Conservation (phyloP, 2,888 invertebrate species). For the Melikaiella ostensackeni region DNA sequence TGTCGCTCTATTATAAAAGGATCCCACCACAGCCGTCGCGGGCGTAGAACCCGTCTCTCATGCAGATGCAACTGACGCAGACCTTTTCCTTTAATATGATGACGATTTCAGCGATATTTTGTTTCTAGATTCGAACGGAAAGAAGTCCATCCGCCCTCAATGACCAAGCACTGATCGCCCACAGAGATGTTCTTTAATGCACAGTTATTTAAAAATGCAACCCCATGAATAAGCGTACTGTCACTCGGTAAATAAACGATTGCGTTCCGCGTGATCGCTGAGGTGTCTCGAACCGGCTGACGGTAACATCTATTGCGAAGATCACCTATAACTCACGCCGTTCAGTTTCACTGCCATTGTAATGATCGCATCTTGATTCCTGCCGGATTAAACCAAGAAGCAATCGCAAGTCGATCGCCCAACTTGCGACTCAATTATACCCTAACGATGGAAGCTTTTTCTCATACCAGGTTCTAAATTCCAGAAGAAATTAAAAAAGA, state of each 20-base stretch:
- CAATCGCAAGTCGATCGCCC: constrained; percentile 3
- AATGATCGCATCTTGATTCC: constrained; percentile 36
- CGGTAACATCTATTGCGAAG: constrained; percentile 65
- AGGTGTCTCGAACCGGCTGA: constrained; percentile 63
- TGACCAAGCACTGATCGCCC: constrained; percentile 61
- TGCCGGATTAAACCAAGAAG: constrained; percentile 1
- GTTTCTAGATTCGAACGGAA: constrained; percentile 12
- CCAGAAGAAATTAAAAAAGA: not conserved
- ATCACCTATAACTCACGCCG: constrained; percentile 60
- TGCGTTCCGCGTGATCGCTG: constrained; percentile 68
- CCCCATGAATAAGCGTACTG: constrained; percentile 59
- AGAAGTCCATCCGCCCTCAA: constrained; percentile 45
- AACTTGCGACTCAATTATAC: constrained; percentile 33
- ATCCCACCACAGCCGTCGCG: too few species aligned
- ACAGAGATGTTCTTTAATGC: constrained; percentile 57
- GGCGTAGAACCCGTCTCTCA: too few species aligned
- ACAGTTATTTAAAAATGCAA: constrained; percentile 54
- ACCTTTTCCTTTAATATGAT: not conserved
- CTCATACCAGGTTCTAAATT: not conserved
- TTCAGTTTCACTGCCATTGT: constrained; percentile 43
- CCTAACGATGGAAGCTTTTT: not conserved
- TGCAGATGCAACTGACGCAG: too few species aligned
- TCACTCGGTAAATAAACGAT: constrained; percentile 70
- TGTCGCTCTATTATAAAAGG: too few species aligned
- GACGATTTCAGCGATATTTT: not conserved